Percentiles rank a stretch among this genome's conserved stretches.
Conservation (phyloP, 2,888 invertebrate genomes). For the Diplazon laetatorius region DNA sequence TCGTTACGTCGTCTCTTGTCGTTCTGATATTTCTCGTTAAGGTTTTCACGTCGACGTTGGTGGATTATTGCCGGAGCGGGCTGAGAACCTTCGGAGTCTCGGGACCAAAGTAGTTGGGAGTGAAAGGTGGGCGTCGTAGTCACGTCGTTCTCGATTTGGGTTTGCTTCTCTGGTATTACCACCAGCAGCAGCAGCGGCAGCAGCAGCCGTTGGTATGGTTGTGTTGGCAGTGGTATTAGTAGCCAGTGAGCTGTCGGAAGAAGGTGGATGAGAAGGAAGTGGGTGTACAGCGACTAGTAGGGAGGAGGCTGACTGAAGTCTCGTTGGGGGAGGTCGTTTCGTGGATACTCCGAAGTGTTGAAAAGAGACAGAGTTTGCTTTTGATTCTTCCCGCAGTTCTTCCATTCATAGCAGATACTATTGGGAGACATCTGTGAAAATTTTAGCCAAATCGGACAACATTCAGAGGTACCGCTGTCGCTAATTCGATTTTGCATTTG, state of each 20-base stretch:
- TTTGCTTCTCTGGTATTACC: conserved; percentile 25
- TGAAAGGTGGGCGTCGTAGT: conserved; percentile 57
- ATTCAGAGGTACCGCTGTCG: no score
- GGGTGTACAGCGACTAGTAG: conserved; percentile 16
- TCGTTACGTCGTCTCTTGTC: conserved; percentile 43
- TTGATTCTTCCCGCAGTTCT: no score
- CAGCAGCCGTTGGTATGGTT: neutral
- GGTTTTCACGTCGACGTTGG: conserved; percentile 34
- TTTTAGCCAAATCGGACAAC: no score
- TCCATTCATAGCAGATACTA: no score
- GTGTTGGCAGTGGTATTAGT: conserved; percentile 41
- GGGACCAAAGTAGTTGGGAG: conserved; percentile 61
- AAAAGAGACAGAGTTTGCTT: no score
- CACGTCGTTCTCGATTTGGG: conserved; percentile 43
- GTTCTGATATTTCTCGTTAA: conserved; percentile 50
- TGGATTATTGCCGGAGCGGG: neutral
- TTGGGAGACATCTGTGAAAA: no score
- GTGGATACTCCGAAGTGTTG: conserved; percentile 32
- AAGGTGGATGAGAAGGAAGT: conserved; percentile 8
- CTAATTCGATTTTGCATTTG: no score
- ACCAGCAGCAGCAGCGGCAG: neutral
- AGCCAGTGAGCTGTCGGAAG: conserved; percentile 48
- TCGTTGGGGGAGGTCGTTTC: conserved; percentile 1
- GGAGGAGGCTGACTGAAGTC: conserved; percentile 26
- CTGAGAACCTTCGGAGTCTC: conserved; percentile 22